Conservation (phyloP, 2,888 invertebrate genomes). For the Yponomeuta cagnagella region DNA sequence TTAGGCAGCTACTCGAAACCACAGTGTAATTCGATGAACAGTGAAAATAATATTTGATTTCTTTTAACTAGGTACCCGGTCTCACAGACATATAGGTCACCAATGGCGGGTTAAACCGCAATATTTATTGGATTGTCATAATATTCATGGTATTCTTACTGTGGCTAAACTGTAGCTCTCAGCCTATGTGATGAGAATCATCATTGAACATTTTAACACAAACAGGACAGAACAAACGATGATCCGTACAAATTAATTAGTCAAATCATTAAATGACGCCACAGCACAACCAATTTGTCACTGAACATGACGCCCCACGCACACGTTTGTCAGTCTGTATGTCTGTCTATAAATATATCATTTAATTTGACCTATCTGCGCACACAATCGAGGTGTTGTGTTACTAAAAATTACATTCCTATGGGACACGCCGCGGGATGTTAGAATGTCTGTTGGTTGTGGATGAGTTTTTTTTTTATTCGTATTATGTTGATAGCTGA, state of each 20-base stretch:
- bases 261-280: conserved; percentile 2
- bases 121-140: too few species aligned
- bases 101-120: too few species aligned
- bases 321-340: neutral
- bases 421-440: neutral
- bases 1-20: too few species aligned
- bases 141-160: too few species aligned
- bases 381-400: conserved; percentile 11
- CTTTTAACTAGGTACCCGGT: too few species aligned
- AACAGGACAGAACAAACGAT: neutral
- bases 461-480: neutral
- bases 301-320: neutral
- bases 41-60: too few species aligned
- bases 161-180: too few species aligned
- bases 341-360: conserved; percentile 11
- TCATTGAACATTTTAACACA: too few species aligned
- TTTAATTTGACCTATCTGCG: conserved; percentile 10
- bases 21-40: too few species aligned
- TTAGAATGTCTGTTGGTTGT: neutral
- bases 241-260: neutral
- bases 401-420: conserved; percentile 11
- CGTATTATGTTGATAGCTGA: too few species aligned
- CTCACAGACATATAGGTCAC: too few species aligned
- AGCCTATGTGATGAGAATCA: too few species aligned
- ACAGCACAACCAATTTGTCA: neutral